Evolutionary conservation across 1,140 invertebrate genomes (phyloP).

Genomic region (Solenopsis invicta): DNA sequence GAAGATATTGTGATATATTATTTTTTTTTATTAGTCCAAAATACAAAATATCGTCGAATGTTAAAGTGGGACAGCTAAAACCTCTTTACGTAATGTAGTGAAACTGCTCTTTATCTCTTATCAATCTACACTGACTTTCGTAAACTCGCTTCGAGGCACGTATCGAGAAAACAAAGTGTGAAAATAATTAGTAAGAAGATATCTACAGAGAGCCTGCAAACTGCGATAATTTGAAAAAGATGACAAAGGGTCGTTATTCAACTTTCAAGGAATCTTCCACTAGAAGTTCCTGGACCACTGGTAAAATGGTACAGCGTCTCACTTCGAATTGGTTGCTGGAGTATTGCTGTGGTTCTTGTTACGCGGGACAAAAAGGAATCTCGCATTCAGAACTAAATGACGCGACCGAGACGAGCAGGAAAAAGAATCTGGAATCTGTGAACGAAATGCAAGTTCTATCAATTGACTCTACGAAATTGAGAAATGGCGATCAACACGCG

Average conservation of each 20-base stretch:
- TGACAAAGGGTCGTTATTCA: constrained; percentile 68
- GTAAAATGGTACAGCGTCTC: constrained; percentile 64
- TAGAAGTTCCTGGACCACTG: constrained; percentile 29
- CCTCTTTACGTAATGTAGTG: neutral
- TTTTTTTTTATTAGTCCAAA: neutral
- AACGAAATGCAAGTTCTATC: constrained; percentile 10
- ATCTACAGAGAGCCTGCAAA: neutral
- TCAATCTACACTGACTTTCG: neutral
- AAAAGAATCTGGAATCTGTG: neutral
- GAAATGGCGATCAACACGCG: neutral
- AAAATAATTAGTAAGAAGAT: neutral
- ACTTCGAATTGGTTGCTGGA: constrained; percentile 64
- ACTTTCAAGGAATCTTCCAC: constrained; percentile 66
- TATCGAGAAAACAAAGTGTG: neutral
- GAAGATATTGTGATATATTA: neutral
- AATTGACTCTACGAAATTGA: constrained; percentile 20
- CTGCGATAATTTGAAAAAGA: constrained; percentile 17
- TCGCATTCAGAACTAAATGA: constrained; percentile 6
- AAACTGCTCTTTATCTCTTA: neutral
- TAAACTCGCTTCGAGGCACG: constrained; percentile 3
- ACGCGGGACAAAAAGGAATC: neutral
- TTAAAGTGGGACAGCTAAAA: neutral
- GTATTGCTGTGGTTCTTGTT: constrained; percentile 71
- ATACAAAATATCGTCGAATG: neutral
- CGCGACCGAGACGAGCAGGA: neutral